Base-by-base conservation (phyloP, 2,797 vertebrate genomes). In the Coccyzus lansbergi region DNA sequence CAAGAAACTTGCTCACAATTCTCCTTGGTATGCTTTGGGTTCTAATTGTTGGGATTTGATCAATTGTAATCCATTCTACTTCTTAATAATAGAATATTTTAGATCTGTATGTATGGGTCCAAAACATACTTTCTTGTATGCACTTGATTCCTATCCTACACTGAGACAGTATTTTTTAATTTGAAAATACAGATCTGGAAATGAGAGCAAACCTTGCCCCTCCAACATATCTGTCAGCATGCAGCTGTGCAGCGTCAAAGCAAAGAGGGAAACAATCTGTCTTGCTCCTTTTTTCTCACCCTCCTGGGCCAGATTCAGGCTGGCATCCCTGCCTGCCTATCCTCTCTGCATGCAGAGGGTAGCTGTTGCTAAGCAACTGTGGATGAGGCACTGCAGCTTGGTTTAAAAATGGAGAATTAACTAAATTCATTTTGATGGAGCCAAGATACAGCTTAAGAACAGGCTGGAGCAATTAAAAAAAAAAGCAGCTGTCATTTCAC, bases 321-420 rank as follows among this genome's bases (percentile, higher is more conserved):
- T 76, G 65, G 15, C 63, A 90, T 88, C 59, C 20, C 78, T 88
- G 80, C 34, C 67, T 76, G 71, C 40, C 63, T 26, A n/a, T 86
- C 68, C 58, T 78, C 80, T 33, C 71, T 82, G 31, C 64, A 16
- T 46, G 53, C 1, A 4, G 65, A 90, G 86, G 74, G 56, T 21
- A 71, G 74, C 63, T 52, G 92, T 97, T 97, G 95, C 96, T 95
- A 93, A 91, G 97, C 83, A 84, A 96, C 79, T 2, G 24, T 68
- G 64, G 59, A 44, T 46, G 59, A 56, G 68, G 84, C 82, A 83
- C 49, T 19, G 38, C 31, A 69, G 31, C 70, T 83, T 77, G 29
- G 60, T 42, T 88, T 91, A 49, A 74, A 81, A 95, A 75, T 15
- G 60, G 53, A 79, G 53, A 86, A 94, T 95, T 82, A 67, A 74